Base-by-base conservation (phyloP, 2,113 vertebrate genomes). In the Dolichallabes microphthalmus region DNA sequence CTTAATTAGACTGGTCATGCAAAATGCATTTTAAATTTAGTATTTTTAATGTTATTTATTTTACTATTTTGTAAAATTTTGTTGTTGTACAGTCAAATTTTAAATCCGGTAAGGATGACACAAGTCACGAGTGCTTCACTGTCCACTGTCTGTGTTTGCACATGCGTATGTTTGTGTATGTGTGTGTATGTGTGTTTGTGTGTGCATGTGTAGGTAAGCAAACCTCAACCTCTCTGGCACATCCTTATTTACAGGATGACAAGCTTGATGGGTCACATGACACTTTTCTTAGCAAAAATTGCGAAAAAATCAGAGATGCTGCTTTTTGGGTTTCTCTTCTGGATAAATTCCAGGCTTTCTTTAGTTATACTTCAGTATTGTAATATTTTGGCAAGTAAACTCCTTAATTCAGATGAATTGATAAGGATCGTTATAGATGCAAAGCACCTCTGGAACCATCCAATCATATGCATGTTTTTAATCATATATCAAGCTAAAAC, bases 41-140 rank as follows among this genome's bases (percentile, higher is more conserved):
- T 93, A 92, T 92, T 94, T 88, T 93, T 91, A 63, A 92, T 94
- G 92, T 94, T 94, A 95, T 94, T 95, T 95, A 94, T 95, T 95
- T 94, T 90, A 57, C 87, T 91, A 90, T 93, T 94, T 80, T 53
- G 75, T 57, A 27, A 57, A 57, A 45, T 50, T 64, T 82, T 84
- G 25, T 83, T 84, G 53, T 69, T 86, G 93, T 93, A 93, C 88
- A 93, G 89, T 93, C 88, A 91, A 45, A 92, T 93, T 76, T 80
- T 77, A 90, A 92, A 92, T 84, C 90, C 89, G 91, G 89, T 92
- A 90, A 83, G 90, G 88, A 88, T 84, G 86, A 76, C 0, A 55
- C 83, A 82, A 88, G 75, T 88, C 55, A 76, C 25, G 39, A 90
- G 73, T 76, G 86, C 85, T 80, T 60, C 63, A 71, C 55, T 63